A percentile compares a stretch with the other conserved stretches of the same genome.
phyloP scores from a whole-genome alignment of 2,888 invertebrate genomes.

The Arge pagana region DNA sequence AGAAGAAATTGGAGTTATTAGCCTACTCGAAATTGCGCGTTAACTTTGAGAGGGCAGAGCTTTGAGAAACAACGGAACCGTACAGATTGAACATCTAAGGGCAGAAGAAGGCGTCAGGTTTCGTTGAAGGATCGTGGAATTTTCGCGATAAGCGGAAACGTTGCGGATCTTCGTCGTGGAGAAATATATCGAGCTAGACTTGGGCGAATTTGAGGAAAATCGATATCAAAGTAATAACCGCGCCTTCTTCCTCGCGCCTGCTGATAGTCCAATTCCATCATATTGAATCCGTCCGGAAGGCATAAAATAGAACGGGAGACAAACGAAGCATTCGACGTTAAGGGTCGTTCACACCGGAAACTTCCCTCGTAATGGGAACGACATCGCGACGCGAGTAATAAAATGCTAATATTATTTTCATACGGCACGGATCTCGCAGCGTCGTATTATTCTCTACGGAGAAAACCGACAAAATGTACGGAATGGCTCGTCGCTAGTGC shows the following conservation, averaged over 20 bases:
- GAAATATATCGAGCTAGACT: no score
- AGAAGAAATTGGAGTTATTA: not conserved
- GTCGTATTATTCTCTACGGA: not conserved
- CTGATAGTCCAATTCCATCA: constrained; percentile 21
- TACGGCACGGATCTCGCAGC: not conserved
- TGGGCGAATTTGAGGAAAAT: constrained; percentile 15
- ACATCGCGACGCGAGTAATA: constrained; percentile 10
- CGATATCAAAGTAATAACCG: constrained; percentile 19
- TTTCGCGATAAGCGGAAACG: no score
- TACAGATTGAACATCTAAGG: no score
- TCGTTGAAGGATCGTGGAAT: no score
- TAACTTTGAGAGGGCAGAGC: not conserved
- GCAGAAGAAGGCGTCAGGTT: no score
- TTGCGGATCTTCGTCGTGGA: not conserved
- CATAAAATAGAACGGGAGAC: constrained; percentile 15
- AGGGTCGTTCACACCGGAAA: constrained; percentile 17
- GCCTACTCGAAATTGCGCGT: not conserved
- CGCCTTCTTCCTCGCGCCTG: constrained; percentile 4
- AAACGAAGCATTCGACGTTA: constrained; percentile 13
- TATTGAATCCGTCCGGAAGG: constrained; percentile 20
- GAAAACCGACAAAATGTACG: constrained; percentile 8
- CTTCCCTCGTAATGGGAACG: constrained; percentile 1
- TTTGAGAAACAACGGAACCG: not conserved
- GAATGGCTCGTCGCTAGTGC: constrained; percentile 5
- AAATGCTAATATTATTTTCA: constrained; percentile 21